Evolutionary conservation across 2,797 vertebrate genomes (phyloP).

Genomic region (Neosilurus mollespiculum): DNA sequence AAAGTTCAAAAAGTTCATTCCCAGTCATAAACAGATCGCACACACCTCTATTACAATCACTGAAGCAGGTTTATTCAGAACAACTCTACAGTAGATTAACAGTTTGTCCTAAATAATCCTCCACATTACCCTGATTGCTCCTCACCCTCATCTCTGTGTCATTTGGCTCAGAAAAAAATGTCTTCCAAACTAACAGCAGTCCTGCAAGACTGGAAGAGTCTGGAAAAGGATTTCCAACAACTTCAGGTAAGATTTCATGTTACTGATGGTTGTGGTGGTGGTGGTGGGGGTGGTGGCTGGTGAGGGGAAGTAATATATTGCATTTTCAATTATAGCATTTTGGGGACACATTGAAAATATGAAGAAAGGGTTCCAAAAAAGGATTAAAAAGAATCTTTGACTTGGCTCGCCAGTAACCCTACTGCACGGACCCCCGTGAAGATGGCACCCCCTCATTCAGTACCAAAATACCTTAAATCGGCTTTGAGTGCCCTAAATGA

Average conservation of each 20-base stretch:
- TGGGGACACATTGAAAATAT: too few relatives aligned
- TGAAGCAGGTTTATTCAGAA: not conserved
- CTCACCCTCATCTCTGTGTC: not conserved
- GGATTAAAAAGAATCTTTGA: too few relatives aligned
- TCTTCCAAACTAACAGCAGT: constrained; percentile 60
- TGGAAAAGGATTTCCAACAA: constrained; percentile 81
- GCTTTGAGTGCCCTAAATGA: too few relatives aligned
- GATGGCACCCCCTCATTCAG: too few relatives aligned
- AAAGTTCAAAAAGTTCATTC: constrained; percentile 76
- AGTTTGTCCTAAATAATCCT: not conserved
- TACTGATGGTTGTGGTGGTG: not conserved
- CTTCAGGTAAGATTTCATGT: constrained; percentile 78
- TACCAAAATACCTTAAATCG: too few relatives aligned
- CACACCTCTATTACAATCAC: constrained; percentile 4
- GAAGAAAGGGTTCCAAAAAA: too few relatives aligned
- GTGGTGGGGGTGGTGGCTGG: too few relatives aligned
- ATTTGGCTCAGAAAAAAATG: constrained; percentile 57
- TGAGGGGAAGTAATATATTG: too few relatives aligned
- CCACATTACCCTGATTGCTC: not conserved
- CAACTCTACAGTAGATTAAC: not conserved
- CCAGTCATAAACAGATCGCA: constrained; percentile 61
- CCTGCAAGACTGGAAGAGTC: constrained; percentile 81
- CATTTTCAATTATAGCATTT: too few relatives aligned
- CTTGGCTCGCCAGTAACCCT: too few relatives aligned
- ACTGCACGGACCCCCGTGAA: too few relatives aligned